Evolutionary conservation across 2,113 vertebrate species (phyloP).

Genomic region (Myrmecophaga tridactyla): DNA sequence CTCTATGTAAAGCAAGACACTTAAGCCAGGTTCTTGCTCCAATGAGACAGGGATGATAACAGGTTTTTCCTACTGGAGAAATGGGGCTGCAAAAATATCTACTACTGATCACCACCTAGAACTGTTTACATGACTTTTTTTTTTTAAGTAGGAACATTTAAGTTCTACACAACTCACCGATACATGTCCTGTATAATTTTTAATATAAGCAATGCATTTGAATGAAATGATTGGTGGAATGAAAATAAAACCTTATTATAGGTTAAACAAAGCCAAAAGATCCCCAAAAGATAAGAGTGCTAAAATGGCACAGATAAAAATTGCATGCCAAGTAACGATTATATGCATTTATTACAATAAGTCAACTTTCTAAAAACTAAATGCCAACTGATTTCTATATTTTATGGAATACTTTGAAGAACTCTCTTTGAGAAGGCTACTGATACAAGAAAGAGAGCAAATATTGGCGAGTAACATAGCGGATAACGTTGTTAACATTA

Average conservation of each 20-base stretch:
- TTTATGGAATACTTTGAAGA: constrained; percentile 18
- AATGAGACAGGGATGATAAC: no score
- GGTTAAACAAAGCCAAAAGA: neutral
- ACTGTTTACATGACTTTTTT: neutral
- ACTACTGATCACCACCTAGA: neutral
- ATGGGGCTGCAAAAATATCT: neutral
- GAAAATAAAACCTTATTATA: neutral
- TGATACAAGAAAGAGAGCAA: constrained; percentile 11
- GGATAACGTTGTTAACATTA: neutral
- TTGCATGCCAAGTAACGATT: constrained; percentile 24
- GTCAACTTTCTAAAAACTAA: constrained; percentile 42
- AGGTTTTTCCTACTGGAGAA: neutral
- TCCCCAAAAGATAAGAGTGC: neutral
- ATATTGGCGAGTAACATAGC: constrained; percentile 32
- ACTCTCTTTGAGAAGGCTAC: neutral
- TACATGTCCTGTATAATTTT: neutral
- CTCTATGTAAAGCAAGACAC: neutral
- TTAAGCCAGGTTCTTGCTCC: neutral
- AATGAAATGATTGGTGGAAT: neutral
- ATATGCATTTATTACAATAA: constrained; percentile 29
- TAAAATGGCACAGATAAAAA: neutral
- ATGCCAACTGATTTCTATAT: constrained; percentile 3
- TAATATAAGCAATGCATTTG: constrained; percentile 20
- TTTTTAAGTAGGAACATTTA: neutral
- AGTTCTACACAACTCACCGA: neutral